These are phyloP conservation scores for Lepidochitona cinerea DNA, from an alignment of 2,888 invertebrate species.

Conservation along the genomic window DNA sequence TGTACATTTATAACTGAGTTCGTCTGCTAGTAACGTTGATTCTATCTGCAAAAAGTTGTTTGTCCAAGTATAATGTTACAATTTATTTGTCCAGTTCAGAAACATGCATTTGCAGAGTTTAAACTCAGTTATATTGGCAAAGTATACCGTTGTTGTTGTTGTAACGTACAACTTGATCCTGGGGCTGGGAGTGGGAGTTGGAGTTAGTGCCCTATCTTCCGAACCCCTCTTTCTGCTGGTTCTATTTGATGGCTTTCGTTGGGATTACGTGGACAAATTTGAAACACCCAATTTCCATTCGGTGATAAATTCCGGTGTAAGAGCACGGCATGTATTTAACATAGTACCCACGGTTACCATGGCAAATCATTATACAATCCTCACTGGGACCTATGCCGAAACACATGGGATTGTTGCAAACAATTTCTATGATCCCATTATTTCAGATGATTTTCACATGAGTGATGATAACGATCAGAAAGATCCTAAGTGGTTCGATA, in stretches of 20 bases:
- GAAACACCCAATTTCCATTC: slow-evolving; percentile 76
- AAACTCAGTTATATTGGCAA: no score
- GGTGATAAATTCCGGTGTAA: slow-evolving; percentile 75
- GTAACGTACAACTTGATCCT: no score
- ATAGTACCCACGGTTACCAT: slow-evolving; percentile 77
- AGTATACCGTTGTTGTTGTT: neutral
- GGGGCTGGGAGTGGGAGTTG: no score
- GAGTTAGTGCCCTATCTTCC: neutral
- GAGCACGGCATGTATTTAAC: slow-evolving; percentile 72
- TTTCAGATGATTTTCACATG: slow-evolving; percentile 41
- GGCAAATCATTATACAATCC: slow-evolving; percentile 81
- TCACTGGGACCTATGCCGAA: slow-evolving; percentile 76
- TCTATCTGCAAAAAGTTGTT: no score
- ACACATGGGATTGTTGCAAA: slow-evolving; percentile 80
- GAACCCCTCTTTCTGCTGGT: slow-evolving; percentile 72
- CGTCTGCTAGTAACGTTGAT: no score
- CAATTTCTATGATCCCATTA: slow-evolving; percentile 74
- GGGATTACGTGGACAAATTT: slow-evolving; percentile 76
- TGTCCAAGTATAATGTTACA: no score
- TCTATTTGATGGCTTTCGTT: slow-evolving; percentile 80
- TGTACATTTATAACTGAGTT: no score
- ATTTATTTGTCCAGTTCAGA: no score
- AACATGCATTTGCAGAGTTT: no score
- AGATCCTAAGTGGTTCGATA: slow-evolving; percentile 71
- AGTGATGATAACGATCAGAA: slow-evolving; percentile 45